These are phyloP conservation scores for Ptycholaimellus sp. DNA, from an alignment of 2,888 invertebrate genomes.

Conservation along the genomic window DNA sequence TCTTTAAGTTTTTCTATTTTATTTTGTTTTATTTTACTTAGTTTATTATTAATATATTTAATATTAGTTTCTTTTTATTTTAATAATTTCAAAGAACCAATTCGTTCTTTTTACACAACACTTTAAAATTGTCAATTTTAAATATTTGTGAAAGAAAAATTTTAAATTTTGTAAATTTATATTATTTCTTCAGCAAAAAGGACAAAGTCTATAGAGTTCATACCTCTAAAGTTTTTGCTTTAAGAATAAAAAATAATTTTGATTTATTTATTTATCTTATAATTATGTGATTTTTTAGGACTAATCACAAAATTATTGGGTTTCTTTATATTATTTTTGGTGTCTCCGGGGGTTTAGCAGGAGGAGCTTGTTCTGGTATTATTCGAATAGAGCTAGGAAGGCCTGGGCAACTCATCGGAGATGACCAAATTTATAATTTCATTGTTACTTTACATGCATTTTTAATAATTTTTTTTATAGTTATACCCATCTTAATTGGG, in stretches of 20 bases:
- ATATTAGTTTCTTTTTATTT: slow-evolving; percentile 2
- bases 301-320: slow-evolving; percentile 47
- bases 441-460: slow-evolving; percentile 55
- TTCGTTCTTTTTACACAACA: slow-evolving; percentile 1
- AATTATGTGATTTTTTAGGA: slow-evolving; percentile 8
- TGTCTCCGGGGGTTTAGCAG: slow-evolving; percentile 43
- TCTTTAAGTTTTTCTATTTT: slow-evolving; percentile 10
- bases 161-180: slow-evolving; percentile 3
- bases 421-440: slow-evolving; percentile 53
- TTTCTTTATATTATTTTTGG: slow-evolving; percentile 40
- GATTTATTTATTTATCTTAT: slow-evolving; percentile 5
- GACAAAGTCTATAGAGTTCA: background rate
- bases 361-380: slow-evolving; percentile 43
- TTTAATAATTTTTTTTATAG: slow-evolving; percentile 55
- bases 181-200: slow-evolving; percentile 4
- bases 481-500: slow-evolving; percentile 35
- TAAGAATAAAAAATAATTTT: slow-evolving; percentile 7
- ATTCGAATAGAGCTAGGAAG: slow-evolving; percentile 48
- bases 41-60: slow-evolving; percentile 9
- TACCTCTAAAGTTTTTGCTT: slow-evolving; percentile 5
- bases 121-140: slow-evolving; percentile 1
- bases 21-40: slow-evolving; percentile 11
- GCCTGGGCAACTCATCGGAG: slow-evolving; percentile 42
- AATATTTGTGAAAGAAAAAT: background rate
- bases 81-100: background rate